Evolutionary conservation across 2,797 vertebrate genomes (phyloP).

Genomic region (Danio tinwini): DNA sequence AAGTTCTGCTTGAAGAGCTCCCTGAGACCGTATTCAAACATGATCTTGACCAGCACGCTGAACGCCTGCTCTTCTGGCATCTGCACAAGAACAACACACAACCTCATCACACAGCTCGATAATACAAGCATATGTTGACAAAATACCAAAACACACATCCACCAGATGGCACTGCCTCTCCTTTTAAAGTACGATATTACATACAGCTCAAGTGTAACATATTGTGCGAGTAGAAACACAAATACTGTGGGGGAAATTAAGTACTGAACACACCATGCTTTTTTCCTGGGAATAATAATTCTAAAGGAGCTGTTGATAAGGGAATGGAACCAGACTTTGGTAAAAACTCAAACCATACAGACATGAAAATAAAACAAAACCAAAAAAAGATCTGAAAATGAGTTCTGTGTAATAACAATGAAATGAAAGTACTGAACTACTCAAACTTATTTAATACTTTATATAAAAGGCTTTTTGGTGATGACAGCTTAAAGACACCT

Average conservation of each 20-base stretch:
- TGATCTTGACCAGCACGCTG: constrained; percentile 99
- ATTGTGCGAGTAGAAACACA: background rate
- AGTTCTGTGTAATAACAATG: too few relatives aligned
- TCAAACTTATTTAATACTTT: too few relatives aligned
- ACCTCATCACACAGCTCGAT: background rate
- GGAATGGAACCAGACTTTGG: too few relatives aligned
- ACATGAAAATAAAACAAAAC: too few relatives aligned
- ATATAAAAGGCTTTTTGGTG: too few relatives aligned
- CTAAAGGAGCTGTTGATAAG: too few relatives aligned
- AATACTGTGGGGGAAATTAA: background rate
- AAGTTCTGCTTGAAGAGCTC: constrained; percentile 99
- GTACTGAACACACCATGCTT: too few relatives aligned
- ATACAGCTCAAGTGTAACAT: background rate
- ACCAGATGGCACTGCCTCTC: constrained; percentile 59
- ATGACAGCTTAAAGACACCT: too few relatives aligned
- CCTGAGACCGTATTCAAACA: constrained; percentile 99
- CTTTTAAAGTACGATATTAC: background rate
- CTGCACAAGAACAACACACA: constrained; percentile 69
- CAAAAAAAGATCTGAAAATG: too few relatives aligned
- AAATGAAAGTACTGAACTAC: too few relatives aligned
- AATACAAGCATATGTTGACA: background rate
- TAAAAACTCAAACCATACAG: too few relatives aligned
- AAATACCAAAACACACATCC: constrained; percentile 36
- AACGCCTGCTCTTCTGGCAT: constrained; percentile 99
- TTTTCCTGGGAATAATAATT: too few relatives aligned